Evolutionary conservation across 2,797 vertebrate genomes (phyloP).

Genomic region (Pseudopleuronectes americanus): DNA sequence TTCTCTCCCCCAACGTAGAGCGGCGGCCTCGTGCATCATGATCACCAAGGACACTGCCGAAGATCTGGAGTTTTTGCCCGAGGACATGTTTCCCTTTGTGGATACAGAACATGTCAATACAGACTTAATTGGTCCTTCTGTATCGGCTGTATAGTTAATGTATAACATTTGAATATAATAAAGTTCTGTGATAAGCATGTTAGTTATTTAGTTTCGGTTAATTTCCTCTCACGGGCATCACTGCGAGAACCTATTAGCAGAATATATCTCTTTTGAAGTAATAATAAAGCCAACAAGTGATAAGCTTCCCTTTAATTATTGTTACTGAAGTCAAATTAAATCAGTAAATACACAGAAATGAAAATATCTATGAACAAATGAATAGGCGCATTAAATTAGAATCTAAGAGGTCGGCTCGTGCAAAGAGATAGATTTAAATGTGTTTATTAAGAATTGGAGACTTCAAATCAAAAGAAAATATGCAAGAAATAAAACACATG

Average conservation of each 20-base stretch:
- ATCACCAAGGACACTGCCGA: slow-evolving; percentile 29
- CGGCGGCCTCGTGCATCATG: not conserved
- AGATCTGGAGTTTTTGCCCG: slow-evolving; percentile 12
- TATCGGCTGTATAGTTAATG: not conserved
- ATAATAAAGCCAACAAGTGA: not conserved
- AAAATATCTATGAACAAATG: not conserved
- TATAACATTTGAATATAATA: not conserved
- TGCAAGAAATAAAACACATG: no score
- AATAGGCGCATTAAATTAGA: not conserved
- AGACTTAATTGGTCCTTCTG: slow-evolving; percentile 10
- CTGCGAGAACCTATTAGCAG: no score
- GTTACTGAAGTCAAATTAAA: not conserved
- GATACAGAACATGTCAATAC: slow-evolving; percentile 4
- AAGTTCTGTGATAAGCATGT: no score
- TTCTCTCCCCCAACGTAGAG: slow-evolving; percentile 24
- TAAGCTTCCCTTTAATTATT: not conserved
- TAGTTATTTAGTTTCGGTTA: no score
- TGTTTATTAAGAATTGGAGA: not conserved
- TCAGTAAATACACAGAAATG: not conserved
- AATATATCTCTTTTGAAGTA: not conserved
- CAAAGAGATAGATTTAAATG: not conserved
- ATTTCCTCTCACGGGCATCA: no score
- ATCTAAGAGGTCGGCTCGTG: not conserved
- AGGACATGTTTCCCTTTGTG: slow-evolving; percentile 8
- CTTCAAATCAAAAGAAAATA: no score